Percentiles rank a stretch among this genome's conserved stretches.
These are phyloP conservation scores for Caenorhabditis sp. DNA, from an alignment of 2,888 invertebrate genomes.

Conservation along the genomic window DNA sequence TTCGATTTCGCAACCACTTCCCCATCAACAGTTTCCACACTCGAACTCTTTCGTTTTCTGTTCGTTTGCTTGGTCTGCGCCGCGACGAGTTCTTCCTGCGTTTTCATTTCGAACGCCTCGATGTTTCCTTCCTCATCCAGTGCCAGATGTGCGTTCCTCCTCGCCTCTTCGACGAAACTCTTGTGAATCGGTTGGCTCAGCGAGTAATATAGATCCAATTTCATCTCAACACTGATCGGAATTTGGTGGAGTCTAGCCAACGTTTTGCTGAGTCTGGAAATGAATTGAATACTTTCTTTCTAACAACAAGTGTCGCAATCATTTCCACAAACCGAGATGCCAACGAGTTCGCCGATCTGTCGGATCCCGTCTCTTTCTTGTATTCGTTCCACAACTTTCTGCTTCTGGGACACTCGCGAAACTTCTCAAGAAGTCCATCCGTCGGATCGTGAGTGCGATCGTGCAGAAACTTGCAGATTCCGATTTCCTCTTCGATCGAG, in stretches of 20 bases:
- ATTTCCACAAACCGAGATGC: too few relatives aligned
- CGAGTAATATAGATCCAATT: constrained; percentile 31
- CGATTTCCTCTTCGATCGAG: constrained; percentile 13
- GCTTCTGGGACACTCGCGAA: not conserved
- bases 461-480: constrained; percentile 17
- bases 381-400: constrained; percentile 19
- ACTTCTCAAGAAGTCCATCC: constrained; percentile 25
- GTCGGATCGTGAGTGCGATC: constrained; percentile 20
- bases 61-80: not conserved
- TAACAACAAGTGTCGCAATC: too few relatives aligned
- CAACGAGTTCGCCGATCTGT: not conserved
- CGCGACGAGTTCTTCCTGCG: constrained; percentile 1
- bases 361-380: constrained; percentile 11
- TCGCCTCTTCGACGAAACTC: constrained; percentile 4
- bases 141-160: not conserved
- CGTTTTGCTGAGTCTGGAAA: constrained; percentile 3
- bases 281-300: not conserved
- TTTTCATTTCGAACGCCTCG: constrained; percentile 38
- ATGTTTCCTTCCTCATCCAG: constrained; percentile 8
- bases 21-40: not conserved
- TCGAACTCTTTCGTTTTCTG: not conserved
- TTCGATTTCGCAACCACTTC: not conserved
- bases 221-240: constrained; percentile 24
- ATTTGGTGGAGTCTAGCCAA: constrained; percentile 5
- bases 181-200: constrained; percentile 10